These are phyloP conservation scores for Conomelus anceps DNA, from an alignment of 2,888 invertebrate species.

Conservation along the genomic window DNA sequence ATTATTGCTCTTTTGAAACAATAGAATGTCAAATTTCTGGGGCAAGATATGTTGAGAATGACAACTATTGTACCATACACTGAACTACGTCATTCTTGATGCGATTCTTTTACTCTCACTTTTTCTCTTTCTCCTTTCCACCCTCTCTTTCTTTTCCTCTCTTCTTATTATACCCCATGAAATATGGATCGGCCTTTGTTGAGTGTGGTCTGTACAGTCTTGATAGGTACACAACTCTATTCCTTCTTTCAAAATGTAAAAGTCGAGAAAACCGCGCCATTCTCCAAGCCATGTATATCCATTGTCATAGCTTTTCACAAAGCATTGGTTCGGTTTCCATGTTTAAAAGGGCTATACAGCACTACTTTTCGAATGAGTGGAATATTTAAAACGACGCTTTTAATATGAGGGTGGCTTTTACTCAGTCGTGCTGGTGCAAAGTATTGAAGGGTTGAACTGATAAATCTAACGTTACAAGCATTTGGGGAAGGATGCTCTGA, in stretches of 20 bases:
- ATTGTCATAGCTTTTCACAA: background rate
- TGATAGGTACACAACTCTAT: background rate
- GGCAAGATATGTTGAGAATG: background rate
- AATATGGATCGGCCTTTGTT: background rate
- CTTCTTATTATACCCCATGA: background rate
- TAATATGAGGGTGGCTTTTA: background rate
- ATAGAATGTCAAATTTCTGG: background rate
- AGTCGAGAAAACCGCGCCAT: background rate
- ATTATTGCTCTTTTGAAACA: background rate
- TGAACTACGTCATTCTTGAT: background rate
- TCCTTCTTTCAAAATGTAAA: background rate
- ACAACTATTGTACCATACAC: background rate
- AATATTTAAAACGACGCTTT: background rate
- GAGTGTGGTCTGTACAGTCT: background rate
- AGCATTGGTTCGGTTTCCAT: background rate
- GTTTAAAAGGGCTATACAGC: background rate
- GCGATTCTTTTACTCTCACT: background rate
- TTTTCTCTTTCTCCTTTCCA: background rate
- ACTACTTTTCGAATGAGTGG: background rate
- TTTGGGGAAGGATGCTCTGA: background rate
- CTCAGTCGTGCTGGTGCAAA: background rate
- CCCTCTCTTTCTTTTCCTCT: background rate
- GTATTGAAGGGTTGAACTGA: background rate
- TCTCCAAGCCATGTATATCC: background rate
- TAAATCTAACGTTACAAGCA: background rate